Evolutionary conservation across 2,797 vertebrate species (phyloP), one percentile per base, ranked within the genome.

Genomic region (Etheostoma nigrum): DNA sequence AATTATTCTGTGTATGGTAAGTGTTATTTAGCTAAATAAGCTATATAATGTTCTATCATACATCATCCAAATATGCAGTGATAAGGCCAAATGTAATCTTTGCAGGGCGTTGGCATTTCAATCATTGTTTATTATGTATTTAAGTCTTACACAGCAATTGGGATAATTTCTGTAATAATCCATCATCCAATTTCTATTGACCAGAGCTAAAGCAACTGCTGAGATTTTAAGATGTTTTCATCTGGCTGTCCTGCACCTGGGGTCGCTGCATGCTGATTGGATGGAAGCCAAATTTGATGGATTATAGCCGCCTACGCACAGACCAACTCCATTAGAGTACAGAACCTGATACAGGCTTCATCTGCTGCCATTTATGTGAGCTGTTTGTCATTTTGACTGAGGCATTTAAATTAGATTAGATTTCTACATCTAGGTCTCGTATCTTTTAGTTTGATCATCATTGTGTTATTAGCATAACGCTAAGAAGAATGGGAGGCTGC

Each of bases 391-490:
- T 49, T 84, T 60, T 67, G 51, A 74, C 48, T 30, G 40, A 62
- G 57, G 48, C 67, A 25, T 66, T 51, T 65, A 18, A 78, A 71
- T 84, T 48, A 65, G 30, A 85, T 76, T 71, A 59, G 33, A 71
- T 12, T 1, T 18, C 23, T 4, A 58, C 68, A 10, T 4, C 36
- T 11, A 40, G 3, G 61, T 45, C 6, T 64, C 0, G 36, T 44
- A 44, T 5, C 14, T 13, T 78, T 74, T 25, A 42, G n/a, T 69
- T 81, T 81, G 60, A 83, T 77, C 78, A 74, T 76, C 54, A 51
- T 81, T 69, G 66, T 77, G 73, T 68, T 36, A 13, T 64, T 36
- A 36, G 30, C 30, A 30, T 30, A 30, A 30, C 30, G 30, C 30
- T 30, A 30, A 30, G 30, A 30, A 5, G 30, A 30, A 30, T 30